Percentiles rank a stretch among this genome's conserved stretches.
Conservation (phyloP, 1,140 invertebrate genomes). For the Whitmania pigra region DNA sequence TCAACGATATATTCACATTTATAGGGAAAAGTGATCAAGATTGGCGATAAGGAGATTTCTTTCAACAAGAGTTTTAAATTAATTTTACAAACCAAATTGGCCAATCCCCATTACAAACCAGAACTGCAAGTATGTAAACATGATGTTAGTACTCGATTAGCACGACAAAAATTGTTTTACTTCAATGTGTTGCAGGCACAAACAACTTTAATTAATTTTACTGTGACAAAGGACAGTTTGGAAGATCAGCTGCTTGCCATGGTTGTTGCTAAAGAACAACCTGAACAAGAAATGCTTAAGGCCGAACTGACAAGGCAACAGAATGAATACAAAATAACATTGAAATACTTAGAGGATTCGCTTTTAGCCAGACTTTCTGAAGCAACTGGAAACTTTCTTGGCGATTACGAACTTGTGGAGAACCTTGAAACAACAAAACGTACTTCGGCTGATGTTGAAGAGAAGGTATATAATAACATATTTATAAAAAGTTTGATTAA, state of each 20-base stretch:
- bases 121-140: slow-evolving; percentile 54
- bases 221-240: slow-evolving; percentile 89
- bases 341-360: slow-evolving; percentile 83
- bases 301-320: slow-evolving; percentile 87
- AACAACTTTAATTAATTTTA: slow-evolving; percentile 90
- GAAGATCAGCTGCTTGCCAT: slow-evolving; percentile 89
- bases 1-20: not conserved
- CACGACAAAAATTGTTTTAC: not conserved
- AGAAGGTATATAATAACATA: slow-evolving; percentile 46
- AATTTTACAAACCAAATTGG: slow-evolving; percentile 84
- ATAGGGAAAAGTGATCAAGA: slow-evolving; percentile 61
- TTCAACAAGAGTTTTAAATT: slow-evolving; percentile 75
- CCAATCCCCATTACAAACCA: slow-evolving; percentile 93
- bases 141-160: not conserved
- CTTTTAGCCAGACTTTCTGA: slow-evolving; percentile 76
- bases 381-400: slow-evolving; percentile 76
- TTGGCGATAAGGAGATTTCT: slow-evolving; percentile 90
- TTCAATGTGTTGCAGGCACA: slow-evolving; percentile 60
- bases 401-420: slow-evolving; percentile 78
- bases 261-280: slow-evolving; percentile 88
- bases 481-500: no score
- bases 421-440: slow-evolving; percentile 89
- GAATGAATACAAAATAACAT: slow-evolving; percentile 88
- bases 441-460: slow-evolving; percentile 84
- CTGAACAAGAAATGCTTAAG: slow-evolving; percentile 83